A percentile compares a stretch with the other conserved stretches of the same genome.
phyloP scores from a whole-genome alignment of 2,797 vertebrate species.

The Xyrichtys novacula region DNA sequence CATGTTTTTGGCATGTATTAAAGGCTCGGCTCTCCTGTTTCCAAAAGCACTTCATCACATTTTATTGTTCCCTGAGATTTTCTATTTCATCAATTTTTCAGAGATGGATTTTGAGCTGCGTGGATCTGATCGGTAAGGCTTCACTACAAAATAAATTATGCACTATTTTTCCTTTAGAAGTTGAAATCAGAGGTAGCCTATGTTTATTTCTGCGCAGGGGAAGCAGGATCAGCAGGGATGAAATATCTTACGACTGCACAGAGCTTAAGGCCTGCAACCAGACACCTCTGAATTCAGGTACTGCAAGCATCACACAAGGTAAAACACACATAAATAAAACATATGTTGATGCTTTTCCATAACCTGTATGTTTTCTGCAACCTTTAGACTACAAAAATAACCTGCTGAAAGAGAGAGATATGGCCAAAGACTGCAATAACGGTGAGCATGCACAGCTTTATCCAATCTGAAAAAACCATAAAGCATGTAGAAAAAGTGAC shows the following conservation, averaged over 20 bases:
- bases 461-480: constrained; percentile 1
- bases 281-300: constrained; percentile 91
- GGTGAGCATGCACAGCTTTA: constrained; percentile 79
- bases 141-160: not conserved
- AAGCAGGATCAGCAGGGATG: constrained; percentile 76
- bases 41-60: no score
- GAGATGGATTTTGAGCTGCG: constrained; percentile 86
- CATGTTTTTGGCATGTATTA: not conserved
- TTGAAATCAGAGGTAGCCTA: not conserved
- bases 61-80: constrained; percentile 13
- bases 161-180: not conserved
- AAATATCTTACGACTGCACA: constrained; percentile 84
- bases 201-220: constrained; percentile 75
- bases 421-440: constrained; percentile 91
- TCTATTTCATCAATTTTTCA: constrained; percentile 56
- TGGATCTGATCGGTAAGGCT: constrained; percentile 85
- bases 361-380: constrained; percentile 2
- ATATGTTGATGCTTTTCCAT: constrained; percentile 5
- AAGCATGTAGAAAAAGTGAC: not conserved
- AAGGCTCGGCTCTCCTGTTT: not conserved
- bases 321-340: not conserved
- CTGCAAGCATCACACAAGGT: not conserved
- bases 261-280: constrained; percentile 86
- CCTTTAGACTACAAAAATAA: constrained; percentile 97
- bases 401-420: constrained; percentile 92